These are phyloP conservation scores for Platerodrilus igneus DNA, from an alignment of 2,888 invertebrate species.

Conservation along the genomic window DNA sequence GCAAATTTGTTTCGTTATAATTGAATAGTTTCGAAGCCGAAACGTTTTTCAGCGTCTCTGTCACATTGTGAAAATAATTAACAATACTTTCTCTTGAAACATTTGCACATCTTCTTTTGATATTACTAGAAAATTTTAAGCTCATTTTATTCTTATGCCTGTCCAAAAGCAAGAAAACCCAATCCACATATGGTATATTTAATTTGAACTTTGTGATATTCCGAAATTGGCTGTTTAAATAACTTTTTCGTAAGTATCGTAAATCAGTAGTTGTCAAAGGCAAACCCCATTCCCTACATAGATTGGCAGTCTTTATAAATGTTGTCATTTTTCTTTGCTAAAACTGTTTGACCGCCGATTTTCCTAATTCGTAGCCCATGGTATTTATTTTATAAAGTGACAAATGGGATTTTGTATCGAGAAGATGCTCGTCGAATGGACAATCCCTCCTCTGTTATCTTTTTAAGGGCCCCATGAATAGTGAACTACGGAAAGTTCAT, in stretches of 20 bases:
- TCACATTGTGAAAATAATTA: slow-evolving; percentile 1
- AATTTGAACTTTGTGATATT: slow-evolving; percentile 3
- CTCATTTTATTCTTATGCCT: neutral
- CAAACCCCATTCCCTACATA: slow-evolving; percentile 19
- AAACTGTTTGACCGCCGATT: slow-evolving; percentile 16
- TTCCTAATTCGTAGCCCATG: slow-evolving; percentile 8
- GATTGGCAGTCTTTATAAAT: slow-evolving; percentile 10
- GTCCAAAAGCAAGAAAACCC: neutral
- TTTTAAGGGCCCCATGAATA: slow-evolving; percentile 7
- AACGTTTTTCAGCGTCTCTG: neutral
- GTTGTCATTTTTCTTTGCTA: slow-evolving; percentile 12
- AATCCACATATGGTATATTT: slow-evolving; percentile 1
- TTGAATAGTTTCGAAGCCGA: too few relatives aligned
- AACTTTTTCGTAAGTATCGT: slow-evolving; percentile 14
- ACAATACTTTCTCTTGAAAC: neutral
- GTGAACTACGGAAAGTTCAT: too few relatives aligned
- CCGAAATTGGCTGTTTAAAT: slow-evolving; percentile 12
- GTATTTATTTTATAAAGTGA: slow-evolving; percentile 10
- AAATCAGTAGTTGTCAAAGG: slow-evolving; percentile 11
- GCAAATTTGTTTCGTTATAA: slow-evolving; percentile 8
- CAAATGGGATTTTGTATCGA: slow-evolving; percentile 12
- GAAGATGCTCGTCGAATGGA: slow-evolving; percentile 1
- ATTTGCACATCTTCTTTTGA: neutral
- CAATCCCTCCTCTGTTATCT: slow-evolving; percentile 7
- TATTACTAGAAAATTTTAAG: neutral